Evolutionary conservation across 2,888 invertebrate genomes (phyloP), one percentile per base, ranked within the genome.

Genomic region (Andrena flavipes): DNA sequence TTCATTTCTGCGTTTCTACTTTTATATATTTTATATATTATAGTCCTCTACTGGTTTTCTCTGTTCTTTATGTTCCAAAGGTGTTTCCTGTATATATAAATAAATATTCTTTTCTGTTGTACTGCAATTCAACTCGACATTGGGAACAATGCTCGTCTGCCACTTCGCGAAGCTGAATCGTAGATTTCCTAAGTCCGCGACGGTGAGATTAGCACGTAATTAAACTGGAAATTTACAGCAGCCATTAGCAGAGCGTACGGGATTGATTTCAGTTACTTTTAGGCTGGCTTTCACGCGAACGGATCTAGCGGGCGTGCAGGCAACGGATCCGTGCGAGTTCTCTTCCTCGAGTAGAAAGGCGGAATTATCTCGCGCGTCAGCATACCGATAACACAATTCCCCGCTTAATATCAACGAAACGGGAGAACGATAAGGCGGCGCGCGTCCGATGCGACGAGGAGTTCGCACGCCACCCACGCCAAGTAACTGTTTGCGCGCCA

Each of bases 391-490:
- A 72, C 72, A 59, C 64, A 33, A 64, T 72, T 51, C 72, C 56
- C 49, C 63, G 62, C 7, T 63, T 13, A 29, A 42, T 64, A 64
- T 63, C 33, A 48, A 56, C 54, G 70, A 54, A 76, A 70, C 69
- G 51, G 42, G 70, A 3, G 16, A 63, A 70, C 54, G 76, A 76
- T 70, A 70, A 69, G 16, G 54, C 69, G 67, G 59, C 65, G 13
- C 48, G 51, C 33, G 71, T 51, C 63, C 51, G 13, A 56, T 54
- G 30, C 65, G 68, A 26, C 63, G 63, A 35, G 70, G 70, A 76
- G 63, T 76, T 76, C 76, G 70, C 76, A 70, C 76, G 76, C 70
- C 76, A 54, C 76, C 76, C 76, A 76, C 76, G 63, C 70, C 54
- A 51, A 70, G 69, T 54, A 56, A 64, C 70, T 35, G 63, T 70